Evolutionary conservation across 2,797 vertebrate species (phyloP).

Genomic region (Squalus acanthias): DNA sequence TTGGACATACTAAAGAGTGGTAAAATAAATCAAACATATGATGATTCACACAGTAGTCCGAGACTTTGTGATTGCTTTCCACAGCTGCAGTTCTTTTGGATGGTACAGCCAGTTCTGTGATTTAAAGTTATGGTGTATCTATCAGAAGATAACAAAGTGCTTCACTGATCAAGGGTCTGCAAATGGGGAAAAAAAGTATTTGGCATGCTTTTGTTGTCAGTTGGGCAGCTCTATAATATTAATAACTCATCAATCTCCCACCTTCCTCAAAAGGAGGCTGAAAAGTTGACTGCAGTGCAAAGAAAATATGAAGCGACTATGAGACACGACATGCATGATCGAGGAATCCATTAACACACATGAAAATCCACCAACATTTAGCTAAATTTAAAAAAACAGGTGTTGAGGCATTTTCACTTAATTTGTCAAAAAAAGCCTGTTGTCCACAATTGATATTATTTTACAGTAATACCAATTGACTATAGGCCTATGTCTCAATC

Average conservation of each 20-base stretch:
- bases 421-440: background rate
- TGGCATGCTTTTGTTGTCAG: background rate
- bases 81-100: background rate
- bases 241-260: background rate
- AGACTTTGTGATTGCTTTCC: background rate
- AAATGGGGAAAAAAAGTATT: background rate
- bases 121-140: background rate
- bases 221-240: background rate
- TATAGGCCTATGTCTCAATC: background rate
- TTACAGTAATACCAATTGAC: background rate
- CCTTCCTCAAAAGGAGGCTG: background rate
- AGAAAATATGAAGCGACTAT: background rate
- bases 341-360: background rate
- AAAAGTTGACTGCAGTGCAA: background rate
- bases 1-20: background rate
- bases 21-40: background rate
- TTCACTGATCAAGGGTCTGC: background rate
- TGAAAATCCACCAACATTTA: background rate
- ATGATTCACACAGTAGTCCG: background rate
- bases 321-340: background rate
- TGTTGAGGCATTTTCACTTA: background rate
- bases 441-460: background rate
- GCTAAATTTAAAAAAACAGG: background rate
- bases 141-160: background rate
- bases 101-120: conserved; percentile 20